Evolutionary conservation across 2,797 vertebrate species (phyloP), one percentile per base, ranked within the genome.

Genomic region (Bradypus variegatus): DNA sequence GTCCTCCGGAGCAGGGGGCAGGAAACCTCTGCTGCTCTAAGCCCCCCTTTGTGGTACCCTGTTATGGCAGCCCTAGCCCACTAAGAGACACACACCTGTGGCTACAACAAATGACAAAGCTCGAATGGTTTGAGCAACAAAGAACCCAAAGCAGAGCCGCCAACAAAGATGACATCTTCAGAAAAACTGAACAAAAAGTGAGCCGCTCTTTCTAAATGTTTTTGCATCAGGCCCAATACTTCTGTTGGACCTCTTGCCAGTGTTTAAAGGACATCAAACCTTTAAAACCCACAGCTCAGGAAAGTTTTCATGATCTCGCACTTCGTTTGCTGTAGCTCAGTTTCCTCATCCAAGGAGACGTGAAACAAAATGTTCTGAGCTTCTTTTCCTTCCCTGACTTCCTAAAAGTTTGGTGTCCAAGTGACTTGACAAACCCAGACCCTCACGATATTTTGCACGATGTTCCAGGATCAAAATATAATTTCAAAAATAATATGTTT

Each of bases 401-500:
- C 94, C 95, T 69, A 1, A 79, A 96, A 94, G 55, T 96, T 95
- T 91, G 88, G 76, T 7, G 18, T 91, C 92, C 90, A 23, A 92
- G 93, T 65, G 53, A 78, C 86, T 89, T 94, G 64, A 82, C 93
- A 95, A 91, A 96, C 94, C 95, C 94, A 95, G 94, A 86, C 92
- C 94, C 86, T 76, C 75, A 60, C 41, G 91, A 77, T 94, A 94
- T 93, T 96, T 95, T 88, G 95, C 21, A 72, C 33, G 90, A 93
- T 83, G 96, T 96, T 95, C 94, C 93, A 93, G 91, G 96, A 97
- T 97, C 97, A 97, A 97, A 97, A 96, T 88, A 96, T 84, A 95
- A 95, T 96, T 97, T 97, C 96, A 95, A 96, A 96, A 97, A 96
- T 96, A 97, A 97, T 96, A 96, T 94, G 95, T 97, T 97, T 97